Evolutionary conservation across 2,113 vertebrate genomes (phyloP), one percentile per base, ranked within the genome.

Genomic region (Burhinus bistriatus): DNA sequence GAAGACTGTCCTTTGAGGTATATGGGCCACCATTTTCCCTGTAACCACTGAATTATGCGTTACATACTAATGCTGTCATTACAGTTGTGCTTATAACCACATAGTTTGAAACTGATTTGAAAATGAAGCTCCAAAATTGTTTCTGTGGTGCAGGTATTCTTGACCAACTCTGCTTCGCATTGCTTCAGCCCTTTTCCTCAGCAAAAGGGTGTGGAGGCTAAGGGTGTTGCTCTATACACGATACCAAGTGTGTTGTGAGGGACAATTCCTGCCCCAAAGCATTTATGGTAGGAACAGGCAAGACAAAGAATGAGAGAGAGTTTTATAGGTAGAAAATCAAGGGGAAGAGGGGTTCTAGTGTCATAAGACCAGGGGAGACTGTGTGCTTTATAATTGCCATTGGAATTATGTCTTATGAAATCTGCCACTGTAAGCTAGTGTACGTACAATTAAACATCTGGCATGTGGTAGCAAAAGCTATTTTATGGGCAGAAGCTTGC

Each of bases 171-270:
- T 70, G 3, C 15, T 76, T 91, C 16, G 29, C 1, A 0, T 49
- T 70, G 17, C 12, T 91, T 72, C 36, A 65, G 27, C 44, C 9
- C 6, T 49, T 75, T 90, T n/a, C 34, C 49, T 77, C 10, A 40
- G 52, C 45, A 47, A n/a, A 88, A 90, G 18, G 23, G 12, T 42
- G 4, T 25, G 11, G 8, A 42, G 18, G 21, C 34, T 77, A 5
- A 19, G 4, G 10, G 5, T 85, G 22, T 87, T 79, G 27, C 23
- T 42, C 34, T 58, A 1, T 30, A 13, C 18, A 1, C 11, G 38
- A 2, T 3, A 1, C 22, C 3, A 0, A 44, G 6, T 34, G 4
- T 9, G 2, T 44, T 64, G 55, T 52, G 29, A 78, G 54, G 36
- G 30, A 7, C 22, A 30, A 1, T 57, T 80, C 12, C 27, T 73